Base-by-base conservation (phyloP, 1,140 invertebrate species). In the Sycophila sp. region DNA sequence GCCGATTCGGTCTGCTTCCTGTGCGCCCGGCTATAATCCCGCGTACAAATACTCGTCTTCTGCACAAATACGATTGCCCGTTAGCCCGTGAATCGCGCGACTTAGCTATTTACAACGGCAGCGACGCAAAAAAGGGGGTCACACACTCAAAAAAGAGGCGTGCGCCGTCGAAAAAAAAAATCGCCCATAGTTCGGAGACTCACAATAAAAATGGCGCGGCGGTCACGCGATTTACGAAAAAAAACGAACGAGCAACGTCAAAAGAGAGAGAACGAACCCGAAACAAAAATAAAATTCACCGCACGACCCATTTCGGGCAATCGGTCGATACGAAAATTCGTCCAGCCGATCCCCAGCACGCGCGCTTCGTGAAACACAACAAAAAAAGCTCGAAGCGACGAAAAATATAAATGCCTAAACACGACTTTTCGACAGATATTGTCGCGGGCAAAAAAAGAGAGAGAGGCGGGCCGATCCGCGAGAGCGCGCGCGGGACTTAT, bases 221-320 rank as follows among this genome's bases (percentile, higher is more conserved):
- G n/a, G 15, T 6, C 15, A 15, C 36, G 11, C 24, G 55, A 13
- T 38, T 38, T 6, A 58, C 32, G 55, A 45, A 45, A 42, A 60
- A 38, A 45, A 42, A 42, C n/a, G n/a, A n/a, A n/a, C n/a, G n/a
- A n/a, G n/a, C n/a, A n/a, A n/a, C n/a, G n/a, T n/a, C n/a, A n/a
- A n/a, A n/a, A n/a, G n/a, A n/a, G n/a, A n/a, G n/a, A n/a, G n/a
- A n/a, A n/a, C n/a, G 24, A 28, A 36, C 22, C 58, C 58, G 58
- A 42, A 45, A 45, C 36, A 28, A 60, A 45, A 60, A 60, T 60
- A 58, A 58, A 58, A 58, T 58, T 58, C 55, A 38, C 24, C 36
- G 38, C 24, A 42, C 58, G 38, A 60, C 58, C 58, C 38, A 60
- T 45, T 58, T 60, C 58, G 58, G 28, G 58, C 58, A 26, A 60